Base-by-base conservation (phyloP, 2,888 invertebrate genomes). In the Cephonodes hylas region DNA sequence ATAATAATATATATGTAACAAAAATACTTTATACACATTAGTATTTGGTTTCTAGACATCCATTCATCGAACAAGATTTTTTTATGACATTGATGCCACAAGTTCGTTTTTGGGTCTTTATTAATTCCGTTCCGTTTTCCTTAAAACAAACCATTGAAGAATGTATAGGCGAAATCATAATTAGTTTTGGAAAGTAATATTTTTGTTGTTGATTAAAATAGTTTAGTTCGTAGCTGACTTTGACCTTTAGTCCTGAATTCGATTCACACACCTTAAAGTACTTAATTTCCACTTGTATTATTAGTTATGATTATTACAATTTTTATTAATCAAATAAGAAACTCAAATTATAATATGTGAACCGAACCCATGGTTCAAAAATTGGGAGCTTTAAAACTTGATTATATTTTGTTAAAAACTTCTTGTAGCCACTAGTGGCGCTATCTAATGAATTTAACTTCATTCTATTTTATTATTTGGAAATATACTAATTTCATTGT, bases 1-100 rank as follows among this genome's bases (percentile, higher is more conserved):
- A 44, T 6, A 31, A 59, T 45, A 31, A 38, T 59, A 31, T 46
- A 46, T 53, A 53, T 53, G 31, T 53, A 81, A 81, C 72, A 77
- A 79, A 78, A 79, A 69, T 77, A 77, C 75, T 74, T 71, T 75
- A 83, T 80, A 84, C 72, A 79, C 78, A 87, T 88, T 89, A 88
- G 86, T 89, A 88, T 89, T 89, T 89, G 89, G 89, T 85, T 82
- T 84, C 77, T 75, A 81, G 79, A 81, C 79, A 68, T 75, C 64
- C 68, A 60, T 23, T 34, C 42, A 42, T 45, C 0, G 25, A 59
- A 59, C 44, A 59, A 42, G 34, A 10, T 42, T 57, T 23, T 6
- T 60, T 25, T 18, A 20, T 45, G 23, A 13, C 22, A 10, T 6
- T 18, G 8, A 7, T 25, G 38, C 38, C 22, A 58, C n/a, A 15